Conservation (phyloP, 1,140 invertebrate species). For the Hylyphantes graminicola region DNA sequence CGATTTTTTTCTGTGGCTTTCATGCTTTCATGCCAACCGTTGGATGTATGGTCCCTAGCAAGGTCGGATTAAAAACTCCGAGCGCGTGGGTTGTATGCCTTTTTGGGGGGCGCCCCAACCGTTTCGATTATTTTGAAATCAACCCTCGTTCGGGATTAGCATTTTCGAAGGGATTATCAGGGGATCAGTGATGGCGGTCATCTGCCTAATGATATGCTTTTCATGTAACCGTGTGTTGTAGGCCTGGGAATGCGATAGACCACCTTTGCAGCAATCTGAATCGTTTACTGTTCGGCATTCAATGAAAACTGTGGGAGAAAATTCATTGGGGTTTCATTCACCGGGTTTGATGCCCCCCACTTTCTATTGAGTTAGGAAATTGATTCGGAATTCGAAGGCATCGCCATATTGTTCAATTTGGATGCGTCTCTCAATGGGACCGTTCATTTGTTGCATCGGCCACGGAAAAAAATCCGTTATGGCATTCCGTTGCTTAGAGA, state of each 20-base stretch:
- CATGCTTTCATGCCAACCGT: neutral
- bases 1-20: slow-evolving; percentile 28
- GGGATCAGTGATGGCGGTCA: slow-evolving; percentile 21
- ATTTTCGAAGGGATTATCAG: slow-evolving; percentile 41
- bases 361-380: too few relatives aligned
- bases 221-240: slow-evolving; percentile 15
- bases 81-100: slow-evolving; percentile 38
- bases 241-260: slow-evolving; percentile 2
- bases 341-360: too few relatives aligned
- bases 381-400: too few relatives aligned
- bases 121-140: slow-evolving; percentile 46
- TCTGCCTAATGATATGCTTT: slow-evolving; percentile 42
- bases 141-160: slow-evolving; percentile 32
- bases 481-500: too few relatives aligned
- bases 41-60: neutral
- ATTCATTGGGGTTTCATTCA: neutral
- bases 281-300: slow-evolving; percentile 1
- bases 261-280: slow-evolving; percentile 8
- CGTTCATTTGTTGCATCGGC: too few relatives aligned
- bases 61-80: slow-evolving; percentile 42
- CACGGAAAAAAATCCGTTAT: too few relatives aligned
- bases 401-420: too few relatives aligned
- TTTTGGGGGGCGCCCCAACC: slow-evolving; percentile 21
- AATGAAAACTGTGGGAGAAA: neutral
- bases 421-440: too few relatives aligned